These are phyloP conservation scores for Diadromus collaris DNA, from an alignment of 2,888 invertebrate species.

Conservation along the genomic window DNA sequence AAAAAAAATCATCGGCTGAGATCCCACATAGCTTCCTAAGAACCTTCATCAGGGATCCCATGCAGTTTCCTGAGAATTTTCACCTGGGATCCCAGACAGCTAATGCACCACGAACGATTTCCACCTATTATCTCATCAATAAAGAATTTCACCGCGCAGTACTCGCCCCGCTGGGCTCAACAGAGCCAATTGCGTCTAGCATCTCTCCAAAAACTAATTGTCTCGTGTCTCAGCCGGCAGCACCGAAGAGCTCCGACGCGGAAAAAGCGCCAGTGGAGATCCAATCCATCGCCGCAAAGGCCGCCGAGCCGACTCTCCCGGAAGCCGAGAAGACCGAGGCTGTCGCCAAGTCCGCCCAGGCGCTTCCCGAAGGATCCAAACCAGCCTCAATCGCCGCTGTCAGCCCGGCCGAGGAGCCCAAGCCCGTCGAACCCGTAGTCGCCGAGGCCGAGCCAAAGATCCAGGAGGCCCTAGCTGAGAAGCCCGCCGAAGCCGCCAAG, in stretches of 20 bases:
- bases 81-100: background rate
- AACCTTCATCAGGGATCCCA: too few relatives aligned
- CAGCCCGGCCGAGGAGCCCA: constrained; percentile 55
- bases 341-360: constrained; percentile 61
- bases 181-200: background rate
- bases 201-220: background rate
- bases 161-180: background rate
- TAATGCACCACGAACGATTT: background rate
- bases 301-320: constrained; percentile 49
- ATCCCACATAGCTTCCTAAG: background rate
- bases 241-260: constrained; percentile 40
- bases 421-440: constrained; percentile 55
- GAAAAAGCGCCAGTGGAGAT: constrained; percentile 30
- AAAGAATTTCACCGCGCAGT: background rate
- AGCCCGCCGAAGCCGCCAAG: constrained; percentile 32
- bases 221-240: constrained; percentile 15
- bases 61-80: background rate
- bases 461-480: constrained; percentile 75
- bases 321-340: constrained; percentile 58
- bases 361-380: constrained; percentile 56
- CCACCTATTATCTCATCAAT: background rate
- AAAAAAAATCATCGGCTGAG: background rate
- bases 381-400: constrained; percentile 53
- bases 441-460: constrained; percentile 67
- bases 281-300: constrained; percentile 54